Evolutionary conservation across 1,140 invertebrate genomes (phyloP).

Genomic region (Temnothorax nylanderi): DNA sequence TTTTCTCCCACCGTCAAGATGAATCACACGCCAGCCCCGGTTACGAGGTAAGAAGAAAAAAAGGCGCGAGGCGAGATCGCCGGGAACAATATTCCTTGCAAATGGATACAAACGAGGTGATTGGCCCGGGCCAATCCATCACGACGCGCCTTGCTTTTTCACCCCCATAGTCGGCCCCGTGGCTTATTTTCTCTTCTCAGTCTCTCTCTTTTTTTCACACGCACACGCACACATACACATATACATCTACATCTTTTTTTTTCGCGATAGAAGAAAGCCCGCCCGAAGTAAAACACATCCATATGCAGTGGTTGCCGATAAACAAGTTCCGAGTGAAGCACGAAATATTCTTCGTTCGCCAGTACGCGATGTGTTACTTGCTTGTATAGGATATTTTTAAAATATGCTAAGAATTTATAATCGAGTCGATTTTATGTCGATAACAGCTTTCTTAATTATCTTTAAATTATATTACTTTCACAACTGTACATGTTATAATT

Average conservation of each 20-base stretch:
- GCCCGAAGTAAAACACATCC: slow-evolving; percentile 68
- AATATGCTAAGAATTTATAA: neutral
- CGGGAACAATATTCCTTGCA: slow-evolving; percentile 79
- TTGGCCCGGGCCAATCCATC: slow-evolving; percentile 79
- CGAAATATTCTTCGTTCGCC: slow-evolving; percentile 50
- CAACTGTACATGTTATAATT: neutral
- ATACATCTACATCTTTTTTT: neutral
- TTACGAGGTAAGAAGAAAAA: slow-evolving; percentile 59
- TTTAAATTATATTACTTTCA: neutral
- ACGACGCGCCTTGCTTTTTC: slow-evolving; percentile 63
- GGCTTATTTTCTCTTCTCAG: slow-evolving; percentile 29
- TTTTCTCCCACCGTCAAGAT: slow-evolving; percentile 63
- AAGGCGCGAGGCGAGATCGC: slow-evolving; percentile 62
- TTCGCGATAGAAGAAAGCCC: slow-evolving; percentile 31
- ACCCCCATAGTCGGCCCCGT: slow-evolving; percentile 56
- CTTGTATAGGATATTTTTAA: neutral
- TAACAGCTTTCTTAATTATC: neutral
- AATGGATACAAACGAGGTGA: slow-evolving; percentile 82
- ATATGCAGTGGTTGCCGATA: slow-evolving; percentile 68
- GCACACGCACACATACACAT: no score
- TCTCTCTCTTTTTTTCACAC: neutral
- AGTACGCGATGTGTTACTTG: neutral
- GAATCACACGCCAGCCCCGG: slow-evolving; percentile 65
- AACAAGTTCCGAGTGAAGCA: slow-evolving; percentile 70
- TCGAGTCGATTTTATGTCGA: slow-evolving; percentile 35